Percentiles rank a stretch among this genome's conserved stretches.
Conservation (phyloP, 1,140 invertebrate species). For the Choristoneura fumiferana region DNA sequence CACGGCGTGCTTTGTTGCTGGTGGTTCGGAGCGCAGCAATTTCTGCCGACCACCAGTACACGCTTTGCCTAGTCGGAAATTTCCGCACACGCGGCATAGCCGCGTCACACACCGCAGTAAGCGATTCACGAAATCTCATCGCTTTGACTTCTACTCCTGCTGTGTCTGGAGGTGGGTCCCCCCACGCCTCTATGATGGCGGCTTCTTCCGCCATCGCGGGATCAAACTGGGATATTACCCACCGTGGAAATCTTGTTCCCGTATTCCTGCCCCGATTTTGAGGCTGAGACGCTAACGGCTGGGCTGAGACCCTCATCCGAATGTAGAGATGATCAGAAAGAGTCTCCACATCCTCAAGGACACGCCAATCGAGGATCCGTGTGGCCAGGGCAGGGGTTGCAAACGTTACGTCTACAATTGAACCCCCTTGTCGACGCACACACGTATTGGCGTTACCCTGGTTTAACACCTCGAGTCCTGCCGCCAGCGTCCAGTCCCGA, state of each 20-base stretch:
- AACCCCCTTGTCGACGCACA: too few relatives aligned
- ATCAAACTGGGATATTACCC: too few relatives aligned
- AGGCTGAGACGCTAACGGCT: too few relatives aligned
- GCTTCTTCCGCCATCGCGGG: too few relatives aligned
- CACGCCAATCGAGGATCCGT: too few relatives aligned
- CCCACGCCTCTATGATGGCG: conserved; percentile 20
- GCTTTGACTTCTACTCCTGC: conserved; percentile 18
- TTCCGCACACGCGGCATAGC: not conserved
- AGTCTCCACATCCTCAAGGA: too few relatives aligned
- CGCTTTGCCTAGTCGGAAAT: not conserved
- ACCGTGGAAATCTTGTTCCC: too few relatives aligned
- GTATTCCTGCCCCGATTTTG: too few relatives aligned
- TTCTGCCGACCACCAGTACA: not conserved
- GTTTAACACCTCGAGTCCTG: conserved; percentile 5
- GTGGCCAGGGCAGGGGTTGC: too few relatives aligned
- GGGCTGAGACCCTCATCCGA: too few relatives aligned
- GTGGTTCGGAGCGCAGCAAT: not conserved
- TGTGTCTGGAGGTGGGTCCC: not conserved
- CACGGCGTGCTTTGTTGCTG: not conserved
- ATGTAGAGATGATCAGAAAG: too few relatives aligned
- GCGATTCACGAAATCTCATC: not conserved
- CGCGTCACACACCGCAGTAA: not conserved
- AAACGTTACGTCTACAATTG: too few relatives aligned
- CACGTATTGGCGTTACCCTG: not conserved
- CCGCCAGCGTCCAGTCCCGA: conserved; percentile 11